Conservation (phyloP, 2,797 vertebrate genomes). For the Notamacropus eugenii region DNA sequence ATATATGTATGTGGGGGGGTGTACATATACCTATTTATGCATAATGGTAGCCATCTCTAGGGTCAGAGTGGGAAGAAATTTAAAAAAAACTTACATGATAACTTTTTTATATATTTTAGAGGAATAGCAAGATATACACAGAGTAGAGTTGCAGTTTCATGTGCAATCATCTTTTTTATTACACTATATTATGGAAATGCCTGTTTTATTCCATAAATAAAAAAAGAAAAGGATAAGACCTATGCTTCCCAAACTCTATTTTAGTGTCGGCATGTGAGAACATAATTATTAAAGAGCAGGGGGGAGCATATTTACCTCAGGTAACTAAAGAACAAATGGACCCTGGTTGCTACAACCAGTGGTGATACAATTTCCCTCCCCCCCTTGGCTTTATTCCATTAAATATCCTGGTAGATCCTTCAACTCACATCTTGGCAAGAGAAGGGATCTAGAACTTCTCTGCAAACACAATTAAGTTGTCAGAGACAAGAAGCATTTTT, state of each 20-base stretch:
- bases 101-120: background rate
- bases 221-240: background rate
- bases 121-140: background rate
- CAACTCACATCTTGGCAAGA: conserved; percentile 64
- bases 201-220: background rate
- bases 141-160: background rate
- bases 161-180: background rate
- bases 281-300: background rate
- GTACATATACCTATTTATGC: background rate
- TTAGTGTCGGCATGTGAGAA: background rate
- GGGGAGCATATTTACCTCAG: background rate
- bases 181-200: background rate
- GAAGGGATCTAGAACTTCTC: conserved; percentile 76
- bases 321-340: conserved; percentile 29
- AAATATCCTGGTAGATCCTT: conserved; percentile 73
- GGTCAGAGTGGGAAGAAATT: background rate
- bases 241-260: background rate
- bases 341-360: conserved; percentile 58
- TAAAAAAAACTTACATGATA: background rate
- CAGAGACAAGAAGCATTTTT: conserved; percentile 81
- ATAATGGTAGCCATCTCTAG: background rate
- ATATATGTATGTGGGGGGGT: no score
- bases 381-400: conserved; percentile 69
- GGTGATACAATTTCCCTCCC: background rate
- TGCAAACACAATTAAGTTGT: conserved; percentile 83